Evolutionary conservation across 2,797 vertebrate species (phyloP).

Genomic region (Streptopelia turtur): DNA sequence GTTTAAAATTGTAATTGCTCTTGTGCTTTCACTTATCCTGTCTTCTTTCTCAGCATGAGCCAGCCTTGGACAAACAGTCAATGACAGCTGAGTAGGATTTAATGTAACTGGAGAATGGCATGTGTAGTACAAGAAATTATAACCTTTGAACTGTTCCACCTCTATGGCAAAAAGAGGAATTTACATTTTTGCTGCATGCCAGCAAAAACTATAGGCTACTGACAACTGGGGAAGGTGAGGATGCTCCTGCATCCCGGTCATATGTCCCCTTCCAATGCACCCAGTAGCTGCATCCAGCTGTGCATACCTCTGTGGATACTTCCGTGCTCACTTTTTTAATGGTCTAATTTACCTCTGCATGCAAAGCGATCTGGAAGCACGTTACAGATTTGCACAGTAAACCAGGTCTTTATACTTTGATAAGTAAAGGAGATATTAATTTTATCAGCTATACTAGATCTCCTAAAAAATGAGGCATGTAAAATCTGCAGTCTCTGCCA

Average conservation of each 20-base stretch:
- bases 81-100: constrained; percentile 31
- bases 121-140: constrained; percentile 7
- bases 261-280: neutral
- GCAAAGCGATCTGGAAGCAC: neutral
- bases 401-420: neutral
- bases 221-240: neutral
- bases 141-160: neutral
- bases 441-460: neutral
- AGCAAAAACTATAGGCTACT: neutral
- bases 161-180: neutral
- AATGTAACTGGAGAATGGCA: neutral
- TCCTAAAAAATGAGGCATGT: neutral
- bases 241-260: neutral
- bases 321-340: neutral
- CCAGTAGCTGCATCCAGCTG: neutral
- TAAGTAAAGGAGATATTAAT: neutral
- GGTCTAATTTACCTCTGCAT: neutral
- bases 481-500: neutral
- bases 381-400: neutral
- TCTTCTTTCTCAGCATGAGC: neutral
- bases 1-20: neutral
- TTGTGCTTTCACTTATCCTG: neutral
- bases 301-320: too few relatives aligned
- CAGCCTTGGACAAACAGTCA: constrained; percentile 6
- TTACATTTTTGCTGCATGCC: constrained; percentile 22